A percentile compares a stretch with the other conserved stretches of the same genome.
Conservation (phyloP, 1,140 invertebrate genomes). For the Meloidogyne exigua region DNA sequence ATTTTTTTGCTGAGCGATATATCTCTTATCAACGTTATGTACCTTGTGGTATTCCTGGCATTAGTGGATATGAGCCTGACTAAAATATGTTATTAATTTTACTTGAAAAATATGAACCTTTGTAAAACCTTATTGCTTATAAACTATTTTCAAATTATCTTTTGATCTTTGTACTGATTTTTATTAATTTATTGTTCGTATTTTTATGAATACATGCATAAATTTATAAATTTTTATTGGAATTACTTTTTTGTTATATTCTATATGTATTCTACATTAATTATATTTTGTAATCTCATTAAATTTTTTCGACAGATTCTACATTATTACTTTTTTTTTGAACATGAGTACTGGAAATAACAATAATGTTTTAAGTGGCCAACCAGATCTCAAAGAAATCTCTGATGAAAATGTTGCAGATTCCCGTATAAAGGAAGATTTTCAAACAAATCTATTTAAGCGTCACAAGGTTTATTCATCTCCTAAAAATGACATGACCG, state of each 20-base stretch:
- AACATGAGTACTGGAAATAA: not conserved
- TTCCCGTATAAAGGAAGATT: not conserved
- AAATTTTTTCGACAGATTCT: too few species aligned
- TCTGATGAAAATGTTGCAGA: not conserved
- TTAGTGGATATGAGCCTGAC: constrained; percentile 69
- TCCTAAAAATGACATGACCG: not conserved
- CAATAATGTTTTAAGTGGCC: not conserved
- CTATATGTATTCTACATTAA: too few species aligned
- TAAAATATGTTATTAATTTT: not conserved
- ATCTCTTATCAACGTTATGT: constrained; percentile 81
- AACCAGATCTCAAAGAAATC: not conserved
- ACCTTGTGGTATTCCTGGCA: constrained; percentile 86
- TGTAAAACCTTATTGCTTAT: too few species aligned
- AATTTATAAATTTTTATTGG: too few species aligned
- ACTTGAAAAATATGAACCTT: not conserved
- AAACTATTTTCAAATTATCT: not conserved
- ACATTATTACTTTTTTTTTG: not conserved
- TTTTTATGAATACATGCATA: too few species aligned
- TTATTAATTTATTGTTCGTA: not conserved
- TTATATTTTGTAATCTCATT: not conserved
- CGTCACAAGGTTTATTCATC: constrained; percentile 4
- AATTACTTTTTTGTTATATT: too few species aligned
- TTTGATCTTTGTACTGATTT: not conserved
- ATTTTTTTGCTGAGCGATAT: constrained; percentile 89
- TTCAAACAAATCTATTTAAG: not conserved